Evolutionary conservation across 2,888 invertebrate species (phyloP), one percentile per base, ranked within the genome.

Genomic region (Philhelius pedissequus): DNA sequence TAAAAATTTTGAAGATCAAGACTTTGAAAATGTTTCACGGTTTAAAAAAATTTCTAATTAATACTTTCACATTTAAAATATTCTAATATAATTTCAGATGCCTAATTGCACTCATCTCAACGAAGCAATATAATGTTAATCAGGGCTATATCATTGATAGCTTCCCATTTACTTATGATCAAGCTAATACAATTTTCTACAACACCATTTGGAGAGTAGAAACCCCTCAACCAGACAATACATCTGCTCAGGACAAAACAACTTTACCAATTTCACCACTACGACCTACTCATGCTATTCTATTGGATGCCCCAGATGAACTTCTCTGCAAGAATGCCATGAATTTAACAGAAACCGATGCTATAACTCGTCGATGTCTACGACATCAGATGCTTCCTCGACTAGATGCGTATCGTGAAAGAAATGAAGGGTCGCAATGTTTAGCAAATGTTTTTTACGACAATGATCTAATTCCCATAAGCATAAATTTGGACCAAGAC

Each of bases 131-230:
- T 27, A 78, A 82, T 50, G 52, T 76, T 6, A 88, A 87, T 54
- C 87, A 88, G 35, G 87, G 87, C 1, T 88, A 88, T 38, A 50
- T 88, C 6, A 52, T 88, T 6, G 87, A 88, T 38, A 75, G 79
- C 1, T 87, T 87, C 48, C 86, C 87, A 0, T 88, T 86, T 60
- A 64, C 69, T 1, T 88, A 86, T 60, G 50, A 78, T 0, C 48
- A 87, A 74, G 78, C 86, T 0, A 56, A 64, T 11, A 38, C 76
- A 68, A 86, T 87, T 45, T 87, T 77, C 38, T 70, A 40, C 13
- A 58, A 62, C 7, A 62, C 68, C n/a, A 8, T 27, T 11, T 18
- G 13, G 0, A 58, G 30, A 56, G 11, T 45, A 13, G 76, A 74
- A 11, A 35, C 40, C 1, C 1, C 22, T 48, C 30, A 22, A 9